A percentile compares a stretch with the other conserved stretches of the same genome.
These are phyloP conservation scores for Prolemur simus DNA, from an alignment of 2,113 vertebrate genomes.

Conservation along the genomic window DNA sequence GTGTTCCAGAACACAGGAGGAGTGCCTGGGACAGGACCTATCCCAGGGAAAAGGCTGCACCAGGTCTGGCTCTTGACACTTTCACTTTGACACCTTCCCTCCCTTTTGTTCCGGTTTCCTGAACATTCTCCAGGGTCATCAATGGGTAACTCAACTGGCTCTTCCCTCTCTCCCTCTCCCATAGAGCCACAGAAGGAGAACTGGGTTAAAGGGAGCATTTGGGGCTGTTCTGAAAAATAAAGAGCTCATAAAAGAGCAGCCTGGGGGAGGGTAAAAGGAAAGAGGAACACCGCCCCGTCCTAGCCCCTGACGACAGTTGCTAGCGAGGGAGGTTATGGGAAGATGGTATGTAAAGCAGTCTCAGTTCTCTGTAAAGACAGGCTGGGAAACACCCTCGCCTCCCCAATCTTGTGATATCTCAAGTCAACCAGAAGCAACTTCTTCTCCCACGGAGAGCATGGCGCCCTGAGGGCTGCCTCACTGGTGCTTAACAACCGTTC, in stretches of 20 bases:
- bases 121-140: not conserved
- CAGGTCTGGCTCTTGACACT: not conserved
- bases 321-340: not conserved
- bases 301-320: not conserved
- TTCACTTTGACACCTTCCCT: not conserved
- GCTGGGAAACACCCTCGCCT: slow-evolving; percentile 28
- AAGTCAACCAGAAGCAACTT: not conserved
- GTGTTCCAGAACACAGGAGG: not conserved
- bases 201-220: not conserved
- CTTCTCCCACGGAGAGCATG: not conserved
- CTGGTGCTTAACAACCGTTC: fast-evolving
- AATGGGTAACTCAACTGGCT: not conserved
- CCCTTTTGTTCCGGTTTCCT: not conserved
- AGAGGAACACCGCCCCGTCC: not conserved
- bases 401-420: not conserved
- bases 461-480: not conserved
- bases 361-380: slow-evolving; percentile 41
- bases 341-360: slow-evolving; percentile 5
- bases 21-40: fast-evolving
- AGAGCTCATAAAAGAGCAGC: not conserved
- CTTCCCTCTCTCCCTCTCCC: not conserved
- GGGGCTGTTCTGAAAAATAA: not conserved
- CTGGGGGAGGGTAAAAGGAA: not conserved
- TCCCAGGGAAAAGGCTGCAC: no score
- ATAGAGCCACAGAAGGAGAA: not conserved